Evolutionary conservation across 2,113 vertebrate genomes (phyloP), one percentile per base, ranked within the genome.

Genomic region (Neomonachus schauinslandi): DNA sequence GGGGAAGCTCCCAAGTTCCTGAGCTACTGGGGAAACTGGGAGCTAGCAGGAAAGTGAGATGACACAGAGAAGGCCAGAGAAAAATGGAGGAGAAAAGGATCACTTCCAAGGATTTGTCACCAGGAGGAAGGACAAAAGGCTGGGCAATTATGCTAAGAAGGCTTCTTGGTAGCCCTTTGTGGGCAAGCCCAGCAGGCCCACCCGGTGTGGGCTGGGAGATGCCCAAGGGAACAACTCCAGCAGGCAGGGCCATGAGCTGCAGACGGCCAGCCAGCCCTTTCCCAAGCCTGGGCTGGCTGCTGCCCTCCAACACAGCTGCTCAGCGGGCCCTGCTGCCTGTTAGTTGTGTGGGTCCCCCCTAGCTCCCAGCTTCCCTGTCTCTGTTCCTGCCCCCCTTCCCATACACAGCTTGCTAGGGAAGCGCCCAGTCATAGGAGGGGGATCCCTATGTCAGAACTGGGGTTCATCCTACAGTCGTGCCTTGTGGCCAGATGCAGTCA

Each of bases 91-190:
- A 67, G 55, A 55, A 69, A 92, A 90, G 59, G 18, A 33, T 39
- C 21, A n/a, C 95, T 97, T 97, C 18, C 86, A 97, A 82, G 59
- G 49, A 83, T 80, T 96, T 97, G 7, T 65, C 77, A 79, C 28
- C 82, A 59, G 72, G 53, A 97, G 28, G 22, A 77, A 80, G 49
- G 86, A 91, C n/a, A 77, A 94, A 82, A 86, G 72, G 18, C 59
- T 92, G 96, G 57, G 26, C 53, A 94, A 80, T 97, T 96, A 97
- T 79, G 33, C 63, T 77, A 61, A 84, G 83, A 91, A 31, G 74
- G 63, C 24, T 53, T 95, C 94, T 93, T 42, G 71, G 95, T 92
- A 55, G 53, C 14, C 83, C 14, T 98, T 90, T 81, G 22, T 92
- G 57, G 77, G 53, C 51, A 76, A 49, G 46, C 53, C 79, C 55